A percentile compares a stretch with the other conserved stretches of the same genome.
Conservation (phyloP, 1,140 invertebrate genomes). For the Drosophila sechellia region DNA sequence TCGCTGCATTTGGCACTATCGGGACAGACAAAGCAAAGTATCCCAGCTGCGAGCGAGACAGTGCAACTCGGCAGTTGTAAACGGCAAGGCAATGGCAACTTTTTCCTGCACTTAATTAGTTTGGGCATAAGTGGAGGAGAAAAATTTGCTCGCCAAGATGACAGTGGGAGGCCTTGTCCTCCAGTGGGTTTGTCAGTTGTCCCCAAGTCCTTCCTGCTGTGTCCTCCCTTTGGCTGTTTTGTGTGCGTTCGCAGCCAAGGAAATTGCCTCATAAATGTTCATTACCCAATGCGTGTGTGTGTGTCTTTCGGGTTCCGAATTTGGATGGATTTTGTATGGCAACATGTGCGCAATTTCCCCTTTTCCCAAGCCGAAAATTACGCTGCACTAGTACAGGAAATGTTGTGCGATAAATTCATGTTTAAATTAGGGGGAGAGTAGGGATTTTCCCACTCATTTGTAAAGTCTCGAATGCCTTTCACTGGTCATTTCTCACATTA, state of each 20-base stretch:
- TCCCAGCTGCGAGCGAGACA: slow-evolving; percentile 16
- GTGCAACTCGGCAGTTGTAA: slow-evolving; percentile 54
- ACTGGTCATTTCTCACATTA: slow-evolving; percentile 12
- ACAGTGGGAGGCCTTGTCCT: slow-evolving; percentile 14
- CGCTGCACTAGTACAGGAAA: slow-evolving; percentile 20
- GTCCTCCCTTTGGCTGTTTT: slow-evolving; percentile 8
- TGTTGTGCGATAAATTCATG: slow-evolving; percentile 33
- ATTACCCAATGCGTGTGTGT: slow-evolving; percentile 60
- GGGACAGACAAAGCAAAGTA: slow-evolving; percentile 48
- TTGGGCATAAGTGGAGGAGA: slow-evolving; percentile 83
- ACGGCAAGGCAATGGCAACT: slow-evolving; percentile 77
- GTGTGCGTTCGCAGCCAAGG: slow-evolving; percentile 63
- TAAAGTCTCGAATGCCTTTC: neutral
- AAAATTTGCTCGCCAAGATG: slow-evolving; percentile 69
- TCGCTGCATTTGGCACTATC: slow-evolving; percentile 22
- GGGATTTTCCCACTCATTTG: slow-evolving; percentile 14
- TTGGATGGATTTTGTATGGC: slow-evolving; percentile 37
- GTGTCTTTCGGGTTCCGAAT: slow-evolving; percentile 23
- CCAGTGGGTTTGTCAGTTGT: slow-evolving; percentile 63
- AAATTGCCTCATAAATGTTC: slow-evolving; percentile 83
- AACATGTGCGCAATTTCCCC: slow-evolving; percentile 23
- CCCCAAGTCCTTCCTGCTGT: slow-evolving; percentile 8
- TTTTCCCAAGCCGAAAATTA: slow-evolving; percentile 20
- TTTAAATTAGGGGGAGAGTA: slow-evolving; percentile 24
- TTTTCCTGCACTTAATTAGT: slow-evolving; percentile 83